phyloP scores from a whole-genome alignment of 2,797 vertebrate genomes.

The Jordanella pulchra region DNA sequence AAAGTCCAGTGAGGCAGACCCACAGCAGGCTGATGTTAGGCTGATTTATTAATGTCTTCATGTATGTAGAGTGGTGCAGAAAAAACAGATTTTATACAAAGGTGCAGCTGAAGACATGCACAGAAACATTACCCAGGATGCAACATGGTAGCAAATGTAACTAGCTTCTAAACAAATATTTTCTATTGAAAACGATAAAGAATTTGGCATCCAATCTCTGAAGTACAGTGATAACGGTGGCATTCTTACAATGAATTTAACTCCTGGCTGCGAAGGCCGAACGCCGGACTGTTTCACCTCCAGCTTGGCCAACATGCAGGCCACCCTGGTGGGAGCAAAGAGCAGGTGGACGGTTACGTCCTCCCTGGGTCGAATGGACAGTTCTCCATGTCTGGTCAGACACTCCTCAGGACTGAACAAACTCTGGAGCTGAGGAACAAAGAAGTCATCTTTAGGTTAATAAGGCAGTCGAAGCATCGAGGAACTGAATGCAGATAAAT shows the following conservation, averaged over 20 bases:
- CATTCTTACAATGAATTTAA: slow-evolving; percentile 93
- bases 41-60: too few relatives aligned
- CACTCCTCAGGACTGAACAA: slow-evolving; percentile 90
- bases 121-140: background rate
- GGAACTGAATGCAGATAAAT: background rate
- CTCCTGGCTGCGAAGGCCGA: slow-evolving; percentile 84
- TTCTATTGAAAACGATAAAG: background rate
- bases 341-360: slow-evolving; percentile 87
- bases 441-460: background rate
- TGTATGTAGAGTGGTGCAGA: background rate
- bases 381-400: slow-evolving; percentile 86
- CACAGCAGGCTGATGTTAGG: too few relatives aligned
- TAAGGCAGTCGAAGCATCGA: background rate
- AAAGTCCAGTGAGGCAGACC: too few relatives aligned
- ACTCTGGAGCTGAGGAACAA: slow-evolving; percentile 85
- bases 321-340: slow-evolving; percentile 90
- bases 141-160: background rate
- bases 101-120: background rate
- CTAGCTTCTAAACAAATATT: background rate
- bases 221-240: background rate
- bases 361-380: slow-evolving; percentile 89
- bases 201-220: background rate
- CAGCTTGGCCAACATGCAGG: slow-evolving; percentile 93
- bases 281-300: slow-evolving; percentile 94
- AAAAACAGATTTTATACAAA: background rate